A percentile compares a stretch with the other conserved stretches of the same genome.
Evolutionary conservation across 2,888 invertebrate species (phyloP).

Genomic region (Galeruca laticollis): DNA sequence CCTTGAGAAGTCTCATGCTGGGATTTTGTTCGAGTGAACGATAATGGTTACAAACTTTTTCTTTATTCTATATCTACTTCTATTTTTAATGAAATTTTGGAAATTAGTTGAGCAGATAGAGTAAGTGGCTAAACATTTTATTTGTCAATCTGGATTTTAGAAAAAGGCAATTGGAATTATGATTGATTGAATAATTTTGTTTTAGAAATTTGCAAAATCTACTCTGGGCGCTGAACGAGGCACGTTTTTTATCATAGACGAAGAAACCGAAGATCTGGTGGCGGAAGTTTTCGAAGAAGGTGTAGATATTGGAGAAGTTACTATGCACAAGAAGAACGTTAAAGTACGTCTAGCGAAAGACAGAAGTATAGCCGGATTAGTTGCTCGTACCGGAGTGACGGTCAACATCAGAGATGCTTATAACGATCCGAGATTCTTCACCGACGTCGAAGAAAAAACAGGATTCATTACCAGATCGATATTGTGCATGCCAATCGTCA

Average conservation of each 20-base stretch:
- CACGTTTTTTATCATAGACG: conserved; percentile 71
- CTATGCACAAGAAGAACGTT: conserved; percentile 69
- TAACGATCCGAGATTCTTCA: conserved; percentile 69
- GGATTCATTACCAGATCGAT: conserved; percentile 71
- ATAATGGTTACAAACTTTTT: too few relatives aligned
- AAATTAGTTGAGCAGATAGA: too few relatives aligned
- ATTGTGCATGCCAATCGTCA: conserved; percentile 70
- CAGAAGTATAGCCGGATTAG: conserved; percentile 69
- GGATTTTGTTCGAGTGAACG: too few relatives aligned
- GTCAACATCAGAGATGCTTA: conserved; percentile 72
- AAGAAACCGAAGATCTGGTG: conserved; percentile 65
- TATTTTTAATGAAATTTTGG: too few relatives aligned
- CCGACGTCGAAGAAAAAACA: conserved; percentile 70
- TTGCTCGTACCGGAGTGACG: conserved; percentile 67
- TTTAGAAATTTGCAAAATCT: conserved; percentile 71
- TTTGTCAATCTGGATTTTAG: too few relatives aligned
- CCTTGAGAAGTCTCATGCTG: too few relatives aligned
- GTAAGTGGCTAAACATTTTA: too few relatives aligned
- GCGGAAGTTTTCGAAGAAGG: conserved; percentile 75
- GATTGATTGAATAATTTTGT: conserved; percentile 27
- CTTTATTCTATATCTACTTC: too few relatives aligned
- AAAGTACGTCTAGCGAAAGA: conserved; percentile 69
- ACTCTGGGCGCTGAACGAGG: conserved; percentile 72
- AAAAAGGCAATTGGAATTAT: neutral
- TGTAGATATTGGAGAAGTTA: conserved; percentile 59